Conservation (phyloP, 2,888 invertebrate genomes). For the Rhimphoctona megacephalus region DNA sequence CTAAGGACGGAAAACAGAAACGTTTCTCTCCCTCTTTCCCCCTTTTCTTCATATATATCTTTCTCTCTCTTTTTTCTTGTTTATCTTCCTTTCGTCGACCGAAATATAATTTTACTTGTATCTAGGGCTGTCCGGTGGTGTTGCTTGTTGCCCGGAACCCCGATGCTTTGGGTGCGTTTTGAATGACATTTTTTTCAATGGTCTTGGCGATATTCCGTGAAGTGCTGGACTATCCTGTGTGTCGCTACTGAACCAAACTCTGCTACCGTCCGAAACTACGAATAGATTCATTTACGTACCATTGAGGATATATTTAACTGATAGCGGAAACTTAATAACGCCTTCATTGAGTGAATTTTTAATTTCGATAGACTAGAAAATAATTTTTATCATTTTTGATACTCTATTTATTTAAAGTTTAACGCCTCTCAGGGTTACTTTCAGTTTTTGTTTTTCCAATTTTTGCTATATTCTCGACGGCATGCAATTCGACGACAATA, state of each 20-base stretch:
- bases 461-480: neutral
- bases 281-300: constrained; percentile 20
- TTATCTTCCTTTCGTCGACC: constrained; percentile 46
- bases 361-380: neutral
- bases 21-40: constrained; percentile 47
- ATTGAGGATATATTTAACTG: neutral
- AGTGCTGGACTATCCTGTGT: constrained; percentile 82
- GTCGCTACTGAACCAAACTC: constrained; percentile 87
- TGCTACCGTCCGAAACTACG: constrained; percentile 82
- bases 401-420: neutral
- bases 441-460: neutral
- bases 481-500: neutral
- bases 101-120: constrained; percentile 78
- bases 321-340: neutral
- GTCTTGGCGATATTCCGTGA: constrained; percentile 89
- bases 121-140: constrained; percentile 84
- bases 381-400: neutral
- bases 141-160: constrained; percentile 77
- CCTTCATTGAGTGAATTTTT: neutral
- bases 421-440: neutral
- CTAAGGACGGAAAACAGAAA: constrained; percentile 84
- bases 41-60: neutral
- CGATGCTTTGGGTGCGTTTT: constrained; percentile 86
- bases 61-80: neutral
- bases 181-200: constrained; percentile 89